Percentiles rank a stretch among this genome's conserved stretches.
phyloP scores from a whole-genome alignment of 2,113 vertebrate genomes.

The Passer domesticus region DNA sequence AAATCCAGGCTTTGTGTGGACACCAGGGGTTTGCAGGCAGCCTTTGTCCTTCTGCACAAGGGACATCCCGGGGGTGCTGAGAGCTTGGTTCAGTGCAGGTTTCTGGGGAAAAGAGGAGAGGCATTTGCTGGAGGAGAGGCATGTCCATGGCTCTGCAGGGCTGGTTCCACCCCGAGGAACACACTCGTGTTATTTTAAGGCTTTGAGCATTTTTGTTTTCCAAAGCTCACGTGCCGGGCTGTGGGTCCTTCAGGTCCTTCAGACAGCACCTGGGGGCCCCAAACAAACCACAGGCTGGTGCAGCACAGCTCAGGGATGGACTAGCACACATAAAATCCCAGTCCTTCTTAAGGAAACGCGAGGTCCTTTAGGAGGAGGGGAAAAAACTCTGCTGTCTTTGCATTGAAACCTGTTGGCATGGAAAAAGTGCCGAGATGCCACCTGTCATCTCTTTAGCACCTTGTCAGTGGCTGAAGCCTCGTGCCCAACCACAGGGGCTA shows the following conservation, averaged over 20 bases:
- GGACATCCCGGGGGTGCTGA: not conserved
- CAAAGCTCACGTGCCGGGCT: fast-evolving
- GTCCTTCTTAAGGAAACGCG: not conserved
- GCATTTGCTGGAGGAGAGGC: not conserved
- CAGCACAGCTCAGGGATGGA: not conserved
- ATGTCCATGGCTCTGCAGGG: fast-evolving
- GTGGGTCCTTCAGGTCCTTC: not conserved
- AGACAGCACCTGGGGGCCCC: not conserved
- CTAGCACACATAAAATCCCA: not conserved
- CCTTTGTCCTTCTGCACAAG: not conserved
- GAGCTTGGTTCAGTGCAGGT: not conserved
- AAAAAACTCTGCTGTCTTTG: not conserved
- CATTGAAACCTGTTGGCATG: not conserved
- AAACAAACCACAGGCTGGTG: not conserved
- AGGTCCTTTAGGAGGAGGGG: not conserved
- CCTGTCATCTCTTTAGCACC: not conserved
- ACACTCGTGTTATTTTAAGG: fast-evolving
- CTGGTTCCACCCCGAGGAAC: not conserved
- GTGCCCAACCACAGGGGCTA: not conserved
- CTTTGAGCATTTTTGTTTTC: not conserved
- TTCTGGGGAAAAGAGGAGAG: not conserved
- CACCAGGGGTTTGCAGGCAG: not conserved
- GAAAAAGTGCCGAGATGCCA: not conserved
- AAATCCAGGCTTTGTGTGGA: fast-evolving
- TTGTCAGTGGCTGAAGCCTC: not conserved